A percentile compares a stretch with the other conserved stretches of the same genome.
phyloP scores from a whole-genome alignment of 2,888 invertebrate species.

The Cyclophora punctaria region DNA sequence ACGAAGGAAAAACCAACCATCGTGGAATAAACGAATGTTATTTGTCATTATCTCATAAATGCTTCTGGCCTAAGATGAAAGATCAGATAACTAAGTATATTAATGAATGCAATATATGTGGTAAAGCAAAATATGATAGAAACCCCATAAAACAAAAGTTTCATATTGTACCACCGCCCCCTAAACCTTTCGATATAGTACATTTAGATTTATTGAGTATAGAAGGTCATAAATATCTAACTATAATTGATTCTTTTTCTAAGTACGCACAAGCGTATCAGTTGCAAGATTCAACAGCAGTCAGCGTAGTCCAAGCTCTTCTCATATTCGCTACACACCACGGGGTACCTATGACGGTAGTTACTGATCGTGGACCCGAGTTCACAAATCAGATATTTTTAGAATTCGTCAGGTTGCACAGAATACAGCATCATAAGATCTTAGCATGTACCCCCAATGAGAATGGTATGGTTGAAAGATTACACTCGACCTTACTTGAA shows the following conservation, averaged over 20 bases:
- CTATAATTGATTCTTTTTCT: constrained; percentile 12
- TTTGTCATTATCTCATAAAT: constrained; percentile 14
- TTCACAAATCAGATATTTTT: too few species aligned
- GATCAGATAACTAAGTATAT: constrained; percentile 8
- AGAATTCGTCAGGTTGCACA: constrained; percentile 12
- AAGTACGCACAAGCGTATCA: constrained; percentile 18
- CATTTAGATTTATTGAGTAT: constrained; percentile 16
- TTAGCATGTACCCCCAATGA: constrained; percentile 11
- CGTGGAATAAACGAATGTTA: constrained; percentile 21
- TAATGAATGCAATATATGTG: constrained; percentile 12
- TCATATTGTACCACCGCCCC: neutral
- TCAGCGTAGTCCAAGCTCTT: constrained; percentile 15
- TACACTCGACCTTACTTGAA: constrained; percentile 4
- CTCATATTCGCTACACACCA: constrained; percentile 14
- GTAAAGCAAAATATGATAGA: constrained; percentile 20
- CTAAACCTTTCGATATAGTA: constrained; percentile 17
- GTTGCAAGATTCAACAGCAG: constrained; percentile 12
- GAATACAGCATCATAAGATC: constrained; percentile 11
- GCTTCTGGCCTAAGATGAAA: constrained; percentile 25
- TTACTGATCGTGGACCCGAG: constrained; percentile 14
- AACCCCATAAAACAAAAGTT: constrained; percentile 13
- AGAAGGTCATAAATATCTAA: constrained; percentile 16
- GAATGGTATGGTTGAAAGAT: constrained; percentile 11
- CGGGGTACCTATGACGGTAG: constrained; percentile 14
- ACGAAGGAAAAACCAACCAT: constrained; percentile 25